phyloP scores from a whole-genome alignment of 2,113 vertebrate species.

The Turdus rufiventris region DNA sequence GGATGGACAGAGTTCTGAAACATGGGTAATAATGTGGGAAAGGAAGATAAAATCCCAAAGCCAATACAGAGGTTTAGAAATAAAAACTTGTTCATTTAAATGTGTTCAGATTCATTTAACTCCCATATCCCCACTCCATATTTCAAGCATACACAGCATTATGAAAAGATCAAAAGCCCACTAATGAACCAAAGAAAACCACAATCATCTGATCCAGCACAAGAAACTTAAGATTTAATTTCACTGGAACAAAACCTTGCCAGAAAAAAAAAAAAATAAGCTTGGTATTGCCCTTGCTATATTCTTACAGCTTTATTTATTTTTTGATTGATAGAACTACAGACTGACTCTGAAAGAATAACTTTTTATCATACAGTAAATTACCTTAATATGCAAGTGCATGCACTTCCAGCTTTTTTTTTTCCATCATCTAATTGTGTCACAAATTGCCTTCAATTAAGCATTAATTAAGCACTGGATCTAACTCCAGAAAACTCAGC shows the following conservation, averaged over 20 bases:
- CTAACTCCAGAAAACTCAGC: background rate
- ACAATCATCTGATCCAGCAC: background rate
- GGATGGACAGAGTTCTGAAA: background rate
- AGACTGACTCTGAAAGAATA: background rate
- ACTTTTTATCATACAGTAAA: background rate
- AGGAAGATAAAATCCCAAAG: background rate
- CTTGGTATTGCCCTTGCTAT: background rate
- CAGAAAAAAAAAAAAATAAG: background rate
- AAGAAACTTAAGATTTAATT: slow-evolving; percentile 28
- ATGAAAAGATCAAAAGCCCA: background rate
- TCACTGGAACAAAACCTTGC: slow-evolving; percentile 29
- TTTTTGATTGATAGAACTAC: background rate
- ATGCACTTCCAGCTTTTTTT: background rate
- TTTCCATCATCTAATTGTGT: background rate
- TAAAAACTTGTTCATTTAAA: background rate
- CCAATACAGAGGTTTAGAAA: background rate
- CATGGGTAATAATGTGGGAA: background rate
- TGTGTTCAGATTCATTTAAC: background rate
- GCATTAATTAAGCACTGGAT: background rate
- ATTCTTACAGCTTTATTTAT: background rate
- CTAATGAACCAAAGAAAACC: background rate
- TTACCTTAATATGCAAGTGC: background rate
- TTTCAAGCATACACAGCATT: background rate
- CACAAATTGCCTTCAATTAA: background rate
- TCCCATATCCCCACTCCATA: rapidly evolving